Evolutionary conservation across 2,113 vertebrate genomes (phyloP), one percentile per base, ranked within the genome.

Genomic region (Gambusia affinis): DNA sequence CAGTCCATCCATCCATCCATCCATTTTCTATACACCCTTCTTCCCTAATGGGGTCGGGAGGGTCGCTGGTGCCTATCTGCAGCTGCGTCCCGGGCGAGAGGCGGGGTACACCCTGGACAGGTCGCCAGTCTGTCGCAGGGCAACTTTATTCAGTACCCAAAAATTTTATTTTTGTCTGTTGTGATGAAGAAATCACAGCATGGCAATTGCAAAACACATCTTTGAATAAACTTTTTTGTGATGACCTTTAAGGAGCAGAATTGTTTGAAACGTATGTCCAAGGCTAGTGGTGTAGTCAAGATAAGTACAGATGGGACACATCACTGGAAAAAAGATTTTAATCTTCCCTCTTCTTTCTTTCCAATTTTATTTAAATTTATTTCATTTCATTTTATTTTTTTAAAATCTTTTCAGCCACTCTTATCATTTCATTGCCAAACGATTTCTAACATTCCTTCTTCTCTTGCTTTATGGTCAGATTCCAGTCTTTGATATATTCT

Each of bases 401-500:
- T 15, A 29, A 64, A 70, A 51, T 14, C 39, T 47, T 64, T 62
- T 64, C 70, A 51, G 60, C 37, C 22, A n/a, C 81, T 88, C 74
- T 91, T 90, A 85, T 86, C 63, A 85, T 87, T 89, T 87, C 89
- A 92, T 79, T 91, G 90, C 81, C 85, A 88, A 90, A 85, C 11
- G 3, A 80, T 89, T 87, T 86, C 69, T 76, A 81, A 80, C 70
- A 83, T 85, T 71, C 70, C 81, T 84, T 86, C 69, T 84, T 76
- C 62, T 73, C 12, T 63, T 70, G 60, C 80, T 81, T 76, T 15
- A 42, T 72, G 77, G 70, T 85, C 75, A 84, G 72, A 86, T 84
- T 86, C 63, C 68, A 74, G 64, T 61, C 66, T 85, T 88, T 91
- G 80, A 90, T 88, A 76, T 62, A 72, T 87, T 86, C 61, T 54